Percentiles rank a stretch among this genome's conserved stretches.
Evolutionary conservation across 2,888 invertebrate species (phyloP).

Genomic region (Lamproptera curius): DNA sequence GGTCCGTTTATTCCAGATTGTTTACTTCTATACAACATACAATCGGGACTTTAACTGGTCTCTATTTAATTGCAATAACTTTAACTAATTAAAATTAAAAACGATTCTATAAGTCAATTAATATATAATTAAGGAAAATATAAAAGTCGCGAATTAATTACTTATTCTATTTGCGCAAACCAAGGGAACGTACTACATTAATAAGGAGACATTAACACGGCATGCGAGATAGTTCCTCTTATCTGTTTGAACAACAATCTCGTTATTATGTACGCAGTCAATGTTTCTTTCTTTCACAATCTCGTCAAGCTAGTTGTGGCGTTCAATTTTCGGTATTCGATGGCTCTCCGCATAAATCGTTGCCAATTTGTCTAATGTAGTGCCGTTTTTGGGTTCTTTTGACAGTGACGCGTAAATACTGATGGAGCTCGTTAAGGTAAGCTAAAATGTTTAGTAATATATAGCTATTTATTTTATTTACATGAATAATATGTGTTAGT

Average conservation of each 20-base stretch:
- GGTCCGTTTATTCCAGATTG: too few species aligned
- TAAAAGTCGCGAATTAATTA: too few species aligned
- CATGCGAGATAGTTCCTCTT: conserved; percentile 13
- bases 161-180: conserved; percentile 5
- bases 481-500: too few species aligned
- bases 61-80: too few species aligned
- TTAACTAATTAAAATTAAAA: too few species aligned
- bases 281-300: conserved; percentile 17
- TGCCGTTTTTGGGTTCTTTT: conserved; percentile 1
- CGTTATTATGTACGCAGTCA: conserved; percentile 16
- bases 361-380: conserved; percentile 5
- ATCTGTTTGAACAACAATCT: conserved; percentile 33
- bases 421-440: conserved; percentile 31
- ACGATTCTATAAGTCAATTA: too few species aligned
- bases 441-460: conserved; percentile 20
- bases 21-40: too few species aligned
- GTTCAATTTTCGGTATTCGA: conserved; percentile 5
- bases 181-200: conserved; percentile 8
- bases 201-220: conserved; percentile 11
- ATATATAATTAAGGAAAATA: too few species aligned
- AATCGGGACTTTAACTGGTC: too few species aligned
- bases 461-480: too few species aligned
- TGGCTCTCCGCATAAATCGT: background rate
- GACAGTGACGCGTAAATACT: background rate
- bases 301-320: conserved; percentile 1